A percentile compares a stretch with the other conserved stretches of the same genome.
Conservation (phyloP, 1,140 invertebrate genomes). For the Hirudo medicinalis region DNA sequence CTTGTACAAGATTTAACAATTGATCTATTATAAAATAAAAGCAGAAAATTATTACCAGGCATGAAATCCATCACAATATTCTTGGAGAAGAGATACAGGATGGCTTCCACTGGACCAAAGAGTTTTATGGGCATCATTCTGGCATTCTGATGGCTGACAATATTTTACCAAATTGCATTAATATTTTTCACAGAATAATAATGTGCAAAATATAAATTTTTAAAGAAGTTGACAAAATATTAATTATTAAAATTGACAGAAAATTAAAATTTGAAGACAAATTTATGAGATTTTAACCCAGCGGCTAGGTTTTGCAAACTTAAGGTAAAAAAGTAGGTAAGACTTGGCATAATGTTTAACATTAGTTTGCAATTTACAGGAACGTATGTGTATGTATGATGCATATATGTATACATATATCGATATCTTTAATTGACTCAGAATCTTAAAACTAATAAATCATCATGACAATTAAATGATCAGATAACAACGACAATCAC, state of each 20-base stretch:
- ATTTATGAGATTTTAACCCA: not conserved
- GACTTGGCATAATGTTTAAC: too few species aligned
- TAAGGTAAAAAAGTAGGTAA: not conserved
- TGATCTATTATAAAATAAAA: not conserved
- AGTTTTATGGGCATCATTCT: not conserved
- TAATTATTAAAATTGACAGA: too few species aligned
- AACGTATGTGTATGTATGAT: too few species aligned
- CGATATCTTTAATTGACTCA: too few species aligned
- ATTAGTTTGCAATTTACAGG: too few species aligned
- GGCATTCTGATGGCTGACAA: not conserved
- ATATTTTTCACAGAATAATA: not conserved
- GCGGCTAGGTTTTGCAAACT: not conserved
- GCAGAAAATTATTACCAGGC: slow-evolving; percentile 26
- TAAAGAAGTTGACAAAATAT: not conserved
- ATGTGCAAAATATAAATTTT: too few species aligned
- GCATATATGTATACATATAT: too few species aligned
- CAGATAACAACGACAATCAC: not conserved
- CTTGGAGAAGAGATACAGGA: slow-evolving; percentile 1
- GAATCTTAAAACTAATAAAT: not conserved
- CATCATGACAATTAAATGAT: not conserved
- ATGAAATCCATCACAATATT: slow-evolving; percentile 30
- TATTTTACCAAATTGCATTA: not conserved
- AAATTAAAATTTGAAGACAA: not conserved
- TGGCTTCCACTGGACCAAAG: not conserved
- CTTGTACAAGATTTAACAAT: slow-evolving; percentile 4